Percentiles rank a stretch among this genome's conserved stretches.
Evolutionary conservation across 2,113 vertebrate genomes (phyloP).

Genomic region (Thamnophis sirtalis): DNA sequence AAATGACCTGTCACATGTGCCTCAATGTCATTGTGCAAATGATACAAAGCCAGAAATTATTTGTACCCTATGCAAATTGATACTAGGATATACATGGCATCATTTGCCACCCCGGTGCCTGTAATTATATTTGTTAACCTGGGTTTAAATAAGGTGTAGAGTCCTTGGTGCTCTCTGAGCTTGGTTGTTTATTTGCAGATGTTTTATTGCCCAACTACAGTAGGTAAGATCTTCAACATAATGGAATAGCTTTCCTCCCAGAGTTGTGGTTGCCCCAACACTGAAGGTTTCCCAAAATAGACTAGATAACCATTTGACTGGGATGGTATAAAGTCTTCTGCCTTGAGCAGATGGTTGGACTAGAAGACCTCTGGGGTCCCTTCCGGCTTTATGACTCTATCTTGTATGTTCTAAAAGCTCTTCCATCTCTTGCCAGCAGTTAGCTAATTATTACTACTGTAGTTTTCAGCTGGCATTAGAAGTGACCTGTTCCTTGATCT

Average conservation of each 20-base stretch:
- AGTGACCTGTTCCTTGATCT: neutral
- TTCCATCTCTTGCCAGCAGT: neutral
- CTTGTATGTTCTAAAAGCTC: neutral
- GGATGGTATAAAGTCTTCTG: neutral
- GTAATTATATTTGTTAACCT: neutral
- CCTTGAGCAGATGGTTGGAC: neutral
- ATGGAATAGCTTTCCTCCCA: neutral
- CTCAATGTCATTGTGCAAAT: neutral
- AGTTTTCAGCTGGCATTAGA: neutral
- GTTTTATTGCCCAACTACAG: neutral
- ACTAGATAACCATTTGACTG: neutral
- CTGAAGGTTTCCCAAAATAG: neutral
- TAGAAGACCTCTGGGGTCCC: neutral
- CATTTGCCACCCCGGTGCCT: neutral
- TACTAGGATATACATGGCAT: neutral
- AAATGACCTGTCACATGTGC: neutral
- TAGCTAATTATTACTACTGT: neutral
- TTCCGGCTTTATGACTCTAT: neutral
- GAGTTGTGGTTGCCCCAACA: neutral
- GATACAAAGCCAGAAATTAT: neutral
- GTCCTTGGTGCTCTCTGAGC: neutral
- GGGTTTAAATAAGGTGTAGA: neutral
- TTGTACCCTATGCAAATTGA: neutral
- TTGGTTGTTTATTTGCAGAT: neutral
- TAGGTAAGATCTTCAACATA: neutral